Evolutionary conservation across 2,888 invertebrate species (phyloP).

Genomic region (Plebejus argus): DNA sequence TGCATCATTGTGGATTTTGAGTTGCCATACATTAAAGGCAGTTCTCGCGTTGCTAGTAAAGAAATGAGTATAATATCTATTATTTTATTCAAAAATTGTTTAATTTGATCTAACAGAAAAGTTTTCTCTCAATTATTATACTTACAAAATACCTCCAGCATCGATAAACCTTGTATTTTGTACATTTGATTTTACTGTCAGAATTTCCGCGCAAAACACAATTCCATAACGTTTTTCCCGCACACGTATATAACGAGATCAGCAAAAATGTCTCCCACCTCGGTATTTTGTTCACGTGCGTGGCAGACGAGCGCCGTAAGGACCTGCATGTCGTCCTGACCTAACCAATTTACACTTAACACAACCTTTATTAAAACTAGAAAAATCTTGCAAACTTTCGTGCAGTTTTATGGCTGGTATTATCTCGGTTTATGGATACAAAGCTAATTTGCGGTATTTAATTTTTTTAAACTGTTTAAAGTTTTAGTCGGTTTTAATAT

Average conservation of each 20-base stretch:
- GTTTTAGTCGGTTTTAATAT: not conserved
- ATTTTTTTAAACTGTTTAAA: not conserved
- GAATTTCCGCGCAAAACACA: slow-evolving; percentile 2
- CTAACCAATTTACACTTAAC: slow-evolving; percentile 29
- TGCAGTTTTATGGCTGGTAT: not conserved
- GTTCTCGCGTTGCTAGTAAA: no score
- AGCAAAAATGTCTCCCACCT: not conserved
- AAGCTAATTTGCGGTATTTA: not conserved
- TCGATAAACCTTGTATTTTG: not conserved
- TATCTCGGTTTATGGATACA: not conserved
- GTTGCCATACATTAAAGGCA: no score
- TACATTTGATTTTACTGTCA: not conserved
- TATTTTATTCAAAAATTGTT: no score
- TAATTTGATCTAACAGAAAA: not conserved
- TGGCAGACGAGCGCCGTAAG: slow-evolving; percentile 19
- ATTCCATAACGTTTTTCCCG: not conserved
- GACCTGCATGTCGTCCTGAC: slow-evolving; percentile 18
- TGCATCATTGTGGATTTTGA: no score
- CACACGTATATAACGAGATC: slow-evolving; percentile 10
- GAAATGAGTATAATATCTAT: no score
- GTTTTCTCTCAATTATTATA: not conserved
- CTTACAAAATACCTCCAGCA: not conserved
- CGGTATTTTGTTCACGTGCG: slow-evolving; percentile 27
- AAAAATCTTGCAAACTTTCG: slow-evolving; percentile 15
- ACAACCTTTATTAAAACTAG: slow-evolving; percentile 30